Evolutionary conservation across 2,888 invertebrate species (phyloP), one percentile per base, ranked within the genome.

Genomic region (Agrilus mali): DNA sequence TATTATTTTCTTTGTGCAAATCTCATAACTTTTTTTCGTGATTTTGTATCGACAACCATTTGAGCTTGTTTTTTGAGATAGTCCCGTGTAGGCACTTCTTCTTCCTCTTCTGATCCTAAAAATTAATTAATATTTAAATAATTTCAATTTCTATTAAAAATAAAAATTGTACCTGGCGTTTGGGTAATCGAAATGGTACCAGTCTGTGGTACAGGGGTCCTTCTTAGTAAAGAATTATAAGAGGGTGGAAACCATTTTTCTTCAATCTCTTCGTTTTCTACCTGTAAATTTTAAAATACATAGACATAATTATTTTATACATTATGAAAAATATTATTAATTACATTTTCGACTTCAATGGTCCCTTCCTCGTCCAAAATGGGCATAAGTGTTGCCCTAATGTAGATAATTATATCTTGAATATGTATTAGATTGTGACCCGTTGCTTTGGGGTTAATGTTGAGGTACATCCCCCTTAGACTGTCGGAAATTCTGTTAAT

Each of bases 61-160:
- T 86, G 85, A 0, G 88, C 86, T 62, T 88, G 88, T 45, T 86
- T 72, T 66, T 88, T 89, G 46, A 89, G 66, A 60, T 77, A 80
- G 48, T 78, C 80, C 39, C 88, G 73, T 0, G 87, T 84, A 1
- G 88, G 87, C 36, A 88, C 82, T 58, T 88, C 88, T 50, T 84
- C 86, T 56, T 87, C 87, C 49, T 87, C 87, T 46, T 87, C 87
- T 0, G 84, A 79, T 4, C 72, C 76, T 72, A 27, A 27, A 8
- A 40, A 20, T 13, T 41, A 22, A 22, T 7, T 2, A 6, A 27
- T 2, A 10, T 10, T 27, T 27, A 27, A 27, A 10, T 8, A 27
- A 27, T 10, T 8, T 27, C 10, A 27, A 27, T 27, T 27, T 2
- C 10, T 27, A 10, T 27, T 27, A 3, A 27, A 27, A 27, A 27